Percentiles rank a stretch among this genome's conserved stretches.
These are phyloP conservation scores for Drosophila limbata DNA, from an alignment of 2,888 invertebrate genomes.

Conservation along the genomic window DNA sequence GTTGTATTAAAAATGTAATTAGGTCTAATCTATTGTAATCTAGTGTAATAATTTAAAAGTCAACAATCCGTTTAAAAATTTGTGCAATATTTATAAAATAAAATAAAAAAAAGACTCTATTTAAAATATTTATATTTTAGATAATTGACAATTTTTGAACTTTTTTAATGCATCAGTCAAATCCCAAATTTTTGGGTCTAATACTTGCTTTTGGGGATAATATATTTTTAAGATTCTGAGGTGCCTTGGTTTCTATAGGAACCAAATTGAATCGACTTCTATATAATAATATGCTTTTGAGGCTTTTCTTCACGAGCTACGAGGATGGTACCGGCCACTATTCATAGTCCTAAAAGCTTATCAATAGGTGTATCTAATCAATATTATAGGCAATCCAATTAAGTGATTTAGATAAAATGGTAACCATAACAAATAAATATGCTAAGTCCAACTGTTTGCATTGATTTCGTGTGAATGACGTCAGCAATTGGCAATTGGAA, in stretches of 20 bases:
- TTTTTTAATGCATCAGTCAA: no score
- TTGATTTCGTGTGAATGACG: conserved; percentile 46
- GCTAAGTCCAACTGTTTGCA: conserved; percentile 43
- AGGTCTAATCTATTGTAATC: no score
- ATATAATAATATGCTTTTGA: neutral
- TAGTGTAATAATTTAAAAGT: no score
- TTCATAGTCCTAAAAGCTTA: conserved; percentile 13
- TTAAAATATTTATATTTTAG: no score
- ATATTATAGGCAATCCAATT: conserved; percentile 37
- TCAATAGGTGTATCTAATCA: conserved; percentile 45
- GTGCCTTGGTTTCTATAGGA: neutral
- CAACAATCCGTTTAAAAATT: no score
- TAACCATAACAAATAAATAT: conserved; percentile 43
- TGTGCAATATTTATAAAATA: no score
- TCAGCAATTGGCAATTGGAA: conserved; percentile 33
- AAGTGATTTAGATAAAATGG: conserved; percentile 52
- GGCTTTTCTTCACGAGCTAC: neutral
- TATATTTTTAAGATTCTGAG: no score
- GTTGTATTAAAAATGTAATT: no score
- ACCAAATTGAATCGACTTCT: neutral
- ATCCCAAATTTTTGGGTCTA: no score
- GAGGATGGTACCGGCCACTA: conserved; percentile 4
- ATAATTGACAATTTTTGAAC: no score
- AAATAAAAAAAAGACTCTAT: no score
- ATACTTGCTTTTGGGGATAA: no score